Conservation (phyloP, 2,113 vertebrate genomes). For the Amphilophus citrinellus region DNA sequence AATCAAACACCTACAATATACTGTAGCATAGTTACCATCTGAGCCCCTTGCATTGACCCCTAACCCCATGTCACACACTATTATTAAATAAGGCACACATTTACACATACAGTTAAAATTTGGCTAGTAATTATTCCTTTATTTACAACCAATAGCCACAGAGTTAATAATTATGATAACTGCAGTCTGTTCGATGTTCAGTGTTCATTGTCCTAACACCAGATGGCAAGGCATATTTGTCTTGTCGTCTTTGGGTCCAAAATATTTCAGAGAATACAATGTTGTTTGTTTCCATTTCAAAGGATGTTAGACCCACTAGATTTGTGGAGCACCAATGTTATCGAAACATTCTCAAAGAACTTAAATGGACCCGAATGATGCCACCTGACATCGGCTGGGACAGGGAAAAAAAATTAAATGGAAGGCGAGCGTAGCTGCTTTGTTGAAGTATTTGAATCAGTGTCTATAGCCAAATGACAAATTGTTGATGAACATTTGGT, state of each 20-base stretch:
- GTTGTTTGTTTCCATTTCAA: slow-evolving; percentile 23
- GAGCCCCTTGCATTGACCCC: slow-evolving; percentile 65
- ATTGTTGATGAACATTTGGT: slow-evolving; percentile 43
- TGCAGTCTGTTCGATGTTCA: slow-evolving; percentile 65
- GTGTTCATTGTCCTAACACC: slow-evolving; percentile 37
- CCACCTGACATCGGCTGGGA: slow-evolving; percentile 47
- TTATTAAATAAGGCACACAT: slow-evolving; percentile 90
- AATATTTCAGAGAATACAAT: slow-evolving; percentile 9
- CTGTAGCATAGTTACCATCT: slow-evolving; percentile 71
- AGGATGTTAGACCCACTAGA: slow-evolving; percentile 30
- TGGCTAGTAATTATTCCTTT: slow-evolving; percentile 87
- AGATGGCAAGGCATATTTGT: slow-evolving; percentile 24
- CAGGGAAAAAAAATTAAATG: slow-evolving; percentile 35
- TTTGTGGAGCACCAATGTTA: slow-evolving; percentile 65
- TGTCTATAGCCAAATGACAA: slow-evolving; percentile 40
- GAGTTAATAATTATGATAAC: slow-evolving; percentile 78
- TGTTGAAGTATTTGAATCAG: slow-evolving; percentile 35
- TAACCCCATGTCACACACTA: slow-evolving; percentile 77
- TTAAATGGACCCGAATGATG: slow-evolving; percentile 34
- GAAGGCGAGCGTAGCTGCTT: slow-evolving; percentile 54
- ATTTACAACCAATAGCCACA: slow-evolving; percentile 85
- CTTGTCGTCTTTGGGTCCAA: slow-evolving; percentile 61
- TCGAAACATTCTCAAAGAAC: slow-evolving; percentile 46
- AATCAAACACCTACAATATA: slow-evolving; percentile 76
- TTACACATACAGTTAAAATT: slow-evolving; percentile 87